Percentiles rank a stretch among this genome's conserved stretches.
phyloP scores from a whole-genome alignment of 2,888 invertebrate species.

The Serrognathus titanus region DNA sequence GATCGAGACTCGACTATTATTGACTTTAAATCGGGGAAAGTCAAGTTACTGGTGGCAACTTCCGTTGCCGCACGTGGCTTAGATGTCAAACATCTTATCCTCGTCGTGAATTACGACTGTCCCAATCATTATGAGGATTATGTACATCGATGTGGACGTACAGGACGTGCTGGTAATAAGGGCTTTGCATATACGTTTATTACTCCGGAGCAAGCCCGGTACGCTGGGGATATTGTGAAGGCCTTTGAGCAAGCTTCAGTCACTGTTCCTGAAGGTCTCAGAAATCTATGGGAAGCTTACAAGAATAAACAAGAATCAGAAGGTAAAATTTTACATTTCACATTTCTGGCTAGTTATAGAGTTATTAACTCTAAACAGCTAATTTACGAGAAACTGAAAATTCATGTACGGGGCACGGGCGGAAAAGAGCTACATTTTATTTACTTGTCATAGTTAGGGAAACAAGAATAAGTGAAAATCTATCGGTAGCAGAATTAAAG shows the following conservation, averaged over 20 bases:
- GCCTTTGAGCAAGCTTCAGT: slow-evolving; percentile 85
- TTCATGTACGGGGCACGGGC: too few species aligned
- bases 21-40: slow-evolving; percentile 88
- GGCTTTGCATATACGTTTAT: slow-evolving; percentile 97
- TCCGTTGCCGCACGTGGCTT: slow-evolving; percentile 97
- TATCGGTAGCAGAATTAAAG: too few species aligned
- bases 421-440: too few species aligned
- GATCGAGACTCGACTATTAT: slow-evolving; percentile 97
- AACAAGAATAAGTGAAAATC: too few species aligned
- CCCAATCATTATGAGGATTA: slow-evolving; percentile 99
- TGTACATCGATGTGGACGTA: slow-evolving; percentile 93
- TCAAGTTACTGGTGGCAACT: slow-evolving; percentile 88
- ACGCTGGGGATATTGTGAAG: slow-evolving; percentile 88
- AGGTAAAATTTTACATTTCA: slow-evolving; percentile 42
- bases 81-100: slow-evolving; percentile 96
- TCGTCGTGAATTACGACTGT: slow-evolving; percentile 98
- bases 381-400: too few species aligned
- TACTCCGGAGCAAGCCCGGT: slow-evolving; percentile 88
- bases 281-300: slow-evolving; percentile 82
- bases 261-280: slow-evolving; percentile 72
- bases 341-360: background rate
- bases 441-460: too few species aligned
- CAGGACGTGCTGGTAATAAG: slow-evolving; percentile 90
- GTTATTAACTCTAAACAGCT: background rate
- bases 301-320: slow-evolving; percentile 87